Conservation (phyloP, 2,888 invertebrate genomes). For the Hydropsyche betteni region DNA sequence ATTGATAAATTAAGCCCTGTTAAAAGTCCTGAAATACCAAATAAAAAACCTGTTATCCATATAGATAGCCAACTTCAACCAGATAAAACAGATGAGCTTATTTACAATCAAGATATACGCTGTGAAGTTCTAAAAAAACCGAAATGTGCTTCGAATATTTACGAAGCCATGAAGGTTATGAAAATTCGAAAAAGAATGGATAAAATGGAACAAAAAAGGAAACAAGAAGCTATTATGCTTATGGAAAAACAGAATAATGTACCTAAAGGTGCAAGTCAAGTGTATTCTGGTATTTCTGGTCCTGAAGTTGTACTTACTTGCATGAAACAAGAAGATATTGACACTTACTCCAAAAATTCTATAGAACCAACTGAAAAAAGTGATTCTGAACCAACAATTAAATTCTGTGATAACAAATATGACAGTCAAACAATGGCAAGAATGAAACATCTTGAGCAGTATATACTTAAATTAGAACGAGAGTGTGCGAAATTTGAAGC, state of each 20-base stretch:
- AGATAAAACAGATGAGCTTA: constrained; percentile 8
- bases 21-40: constrained; percentile 25
- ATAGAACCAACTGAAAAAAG: neutral
- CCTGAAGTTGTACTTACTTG: constrained; percentile 65
- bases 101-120: neutral
- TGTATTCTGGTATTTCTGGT: constrained; percentile 63
- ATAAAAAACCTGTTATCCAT: constrained; percentile 49
- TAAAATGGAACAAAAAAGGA: constrained; percentile 68
- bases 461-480: constrained; percentile 22
- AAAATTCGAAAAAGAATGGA: constrained; percentile 73
- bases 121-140: constrained; percentile 66
- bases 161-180: constrained; percentile 73
- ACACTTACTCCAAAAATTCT: constrained; percentile 19
- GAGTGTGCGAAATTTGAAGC: neutral
- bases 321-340: constrained; percentile 32
- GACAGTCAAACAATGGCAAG: neutral
- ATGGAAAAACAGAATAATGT: constrained; percentile 65
- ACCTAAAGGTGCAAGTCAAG: constrained; percentile 63
- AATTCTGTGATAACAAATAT: constrained; percentile 43
- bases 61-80: constrained; percentile 49
- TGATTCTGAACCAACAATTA: constrained; percentile 28
- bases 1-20: neutral
- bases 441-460: neutral
- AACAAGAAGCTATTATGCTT: constrained; percentile 63
- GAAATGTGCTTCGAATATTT: constrained; percentile 74